phyloP scores from a whole-genome alignment of 2,797 vertebrate genomes.

The Gymnothorax javanicus region DNA sequence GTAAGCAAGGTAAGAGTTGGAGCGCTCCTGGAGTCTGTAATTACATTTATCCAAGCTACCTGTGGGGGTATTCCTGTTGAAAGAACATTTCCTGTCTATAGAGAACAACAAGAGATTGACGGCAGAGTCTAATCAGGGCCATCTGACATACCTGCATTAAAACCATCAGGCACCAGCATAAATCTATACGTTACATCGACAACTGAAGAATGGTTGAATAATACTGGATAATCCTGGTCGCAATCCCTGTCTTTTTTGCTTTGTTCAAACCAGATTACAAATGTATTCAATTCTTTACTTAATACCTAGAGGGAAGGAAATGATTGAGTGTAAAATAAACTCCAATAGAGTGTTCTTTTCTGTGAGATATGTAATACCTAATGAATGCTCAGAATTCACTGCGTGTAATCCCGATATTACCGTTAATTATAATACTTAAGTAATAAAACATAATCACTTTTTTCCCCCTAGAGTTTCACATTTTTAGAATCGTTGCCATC shows the following conservation, averaged over 20 bases:
- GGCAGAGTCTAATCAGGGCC: not conserved
- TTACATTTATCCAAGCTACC: not conserved
- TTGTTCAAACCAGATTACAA: not conserved
- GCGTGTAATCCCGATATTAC: not conserved
- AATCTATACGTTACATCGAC: not conserved
- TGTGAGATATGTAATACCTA: no score
- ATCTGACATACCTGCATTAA: not conserved
- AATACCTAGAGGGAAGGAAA: not conserved
- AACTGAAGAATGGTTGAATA: not conserved
- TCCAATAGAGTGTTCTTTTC: no score
- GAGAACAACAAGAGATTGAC: not conserved
- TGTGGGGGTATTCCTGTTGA: not conserved
- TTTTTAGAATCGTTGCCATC: not conserved
- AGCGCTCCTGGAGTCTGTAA: slow-evolving; percentile 11
- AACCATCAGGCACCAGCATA: not conserved
- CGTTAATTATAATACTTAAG: not conserved
- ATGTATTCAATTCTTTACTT: not conserved
- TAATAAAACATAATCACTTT: not conserved
- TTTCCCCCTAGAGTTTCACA: not conserved
- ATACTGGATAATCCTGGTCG: not conserved
- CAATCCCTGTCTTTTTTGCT: not conserved
- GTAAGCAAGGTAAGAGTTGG: not conserved
- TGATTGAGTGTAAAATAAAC: no score
- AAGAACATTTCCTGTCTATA: slow-evolving; percentile 1
- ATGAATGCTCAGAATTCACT: not conserved